These are phyloP conservation scores for Melanaphis sacchari DNA, from an alignment of 1,140 invertebrate genomes.

Conservation along the genomic window DNA sequence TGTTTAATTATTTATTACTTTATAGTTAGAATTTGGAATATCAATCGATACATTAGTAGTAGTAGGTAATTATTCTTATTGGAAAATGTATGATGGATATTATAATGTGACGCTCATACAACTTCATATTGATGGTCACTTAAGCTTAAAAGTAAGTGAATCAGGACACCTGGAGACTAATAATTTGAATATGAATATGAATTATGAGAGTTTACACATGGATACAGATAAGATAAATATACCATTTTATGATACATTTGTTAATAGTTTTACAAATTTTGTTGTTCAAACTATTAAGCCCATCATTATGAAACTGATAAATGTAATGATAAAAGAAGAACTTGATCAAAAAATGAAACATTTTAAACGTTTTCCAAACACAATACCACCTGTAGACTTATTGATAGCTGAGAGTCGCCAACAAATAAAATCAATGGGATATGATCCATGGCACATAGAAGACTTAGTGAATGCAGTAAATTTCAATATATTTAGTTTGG, in stretches of 20 bases:
- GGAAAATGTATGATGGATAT: slow-evolving; percentile 75
- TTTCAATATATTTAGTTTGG: slow-evolving; percentile 68
- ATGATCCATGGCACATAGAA: slow-evolving; percentile 76
- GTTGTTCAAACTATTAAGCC: slow-evolving; percentile 68
- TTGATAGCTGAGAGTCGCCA: slow-evolving; percentile 76
- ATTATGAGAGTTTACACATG: slow-evolving; percentile 47
- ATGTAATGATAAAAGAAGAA: slow-evolving; percentile 68
- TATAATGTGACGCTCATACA: slow-evolving; percentile 77
- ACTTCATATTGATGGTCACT: slow-evolving; percentile 72
- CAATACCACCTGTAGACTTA: slow-evolving; percentile 84
- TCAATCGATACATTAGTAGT: slow-evolving; percentile 74
- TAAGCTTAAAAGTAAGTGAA: slow-evolving; percentile 71
- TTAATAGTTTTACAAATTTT: slow-evolving; percentile 60
- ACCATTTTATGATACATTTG: slow-evolving; percentile 47
- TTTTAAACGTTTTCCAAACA: slow-evolving; percentile 80
- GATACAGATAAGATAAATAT: slow-evolving; percentile 45
- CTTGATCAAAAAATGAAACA: slow-evolving; percentile 64
- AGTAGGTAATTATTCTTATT: slow-evolving; percentile 76
- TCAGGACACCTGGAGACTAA: slow-evolving; percentile 66
- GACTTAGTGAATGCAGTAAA: slow-evolving; percentile 76
- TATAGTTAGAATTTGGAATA: slow-evolving; percentile 73
- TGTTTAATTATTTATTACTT: slow-evolving; percentile 38
- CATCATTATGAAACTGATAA: slow-evolving; percentile 78
- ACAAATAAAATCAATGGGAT: slow-evolving; percentile 73
- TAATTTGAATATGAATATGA: slow-evolving; percentile 57